Base-by-base conservation (phyloP, 2,888 invertebrate genomes). In the Odontomyia ornata region DNA sequence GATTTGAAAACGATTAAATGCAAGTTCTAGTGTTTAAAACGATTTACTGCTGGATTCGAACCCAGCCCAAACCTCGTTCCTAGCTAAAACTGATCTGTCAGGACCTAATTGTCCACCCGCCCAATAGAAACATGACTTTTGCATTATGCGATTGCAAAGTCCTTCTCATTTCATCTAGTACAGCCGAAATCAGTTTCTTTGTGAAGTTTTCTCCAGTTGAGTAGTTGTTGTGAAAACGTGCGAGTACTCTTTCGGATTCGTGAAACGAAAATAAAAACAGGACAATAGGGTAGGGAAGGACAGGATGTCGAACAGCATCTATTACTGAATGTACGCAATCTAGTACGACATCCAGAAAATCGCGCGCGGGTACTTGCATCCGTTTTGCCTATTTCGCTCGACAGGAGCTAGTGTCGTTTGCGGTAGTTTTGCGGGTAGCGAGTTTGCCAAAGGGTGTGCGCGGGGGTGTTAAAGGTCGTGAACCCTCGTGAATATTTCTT, bases 401-500 rank as follows among this genome's bases (percentile, higher is more conserved):
- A 25, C 36, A 1, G 23, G 30, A 15, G 13, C 28, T 18, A 13
- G n/a, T 18, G 23, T 60, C 57, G 52, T 52, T 18, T 52, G 52
- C 52, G 52, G 52, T 25, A 60, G 23, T 23, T 5, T 18, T 7
- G 25, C 7, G 57, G 25, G 57, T 60, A 25, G 57, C 21, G 13
- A 27, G 43, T 69, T 47, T 23, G 69, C 13, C 25, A 73, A 30
- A 36, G 1, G 57, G 73, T 23, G 73, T 21, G 60, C 43, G 60
- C 73, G 73, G 73, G n/a, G 73, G 60, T 15, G 18, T 18, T 36
- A 27, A 73, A 73, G 73, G 73, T 73, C 73, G 73, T 73, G 60
- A 73, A 73, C 73, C 60, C 60, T 56, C 46, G 13, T 23, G 30
- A 18, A 52, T 18, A n/a, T 13, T 67, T 43, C 43, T 67, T 67